Evolutionary conservation across 2,113 vertebrate species (phyloP).

Genomic region (Gambusia affinis): DNA sequence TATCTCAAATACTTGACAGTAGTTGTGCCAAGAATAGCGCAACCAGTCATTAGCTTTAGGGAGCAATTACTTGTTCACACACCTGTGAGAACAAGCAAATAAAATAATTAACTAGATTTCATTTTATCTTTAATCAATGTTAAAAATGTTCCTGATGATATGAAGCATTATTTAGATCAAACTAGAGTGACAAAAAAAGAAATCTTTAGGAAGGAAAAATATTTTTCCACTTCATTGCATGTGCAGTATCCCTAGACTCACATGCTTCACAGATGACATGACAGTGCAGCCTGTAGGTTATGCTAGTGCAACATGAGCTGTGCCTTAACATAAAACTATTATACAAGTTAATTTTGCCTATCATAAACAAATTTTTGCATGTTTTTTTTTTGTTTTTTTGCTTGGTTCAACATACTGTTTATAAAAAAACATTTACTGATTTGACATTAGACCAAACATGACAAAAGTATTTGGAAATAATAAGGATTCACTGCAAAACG

Average conservation of each 20-base stretch:
- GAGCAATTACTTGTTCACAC: neutral
- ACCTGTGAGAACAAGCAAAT: neutral
- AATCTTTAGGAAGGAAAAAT: too few relatives aligned
- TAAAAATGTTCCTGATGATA: neutral
- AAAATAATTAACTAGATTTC: neutral
- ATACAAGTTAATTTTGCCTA: neutral
- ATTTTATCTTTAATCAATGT: neutral
- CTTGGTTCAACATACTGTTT: neutral
- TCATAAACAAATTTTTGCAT: neutral
- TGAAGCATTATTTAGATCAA: neutral
- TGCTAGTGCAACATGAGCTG: neutral
- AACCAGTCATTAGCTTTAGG: neutral
- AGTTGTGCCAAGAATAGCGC: neutral
- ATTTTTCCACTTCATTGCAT: too few relatives aligned
- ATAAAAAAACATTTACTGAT: neutral
- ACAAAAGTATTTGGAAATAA: neutral
- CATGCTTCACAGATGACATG: neutral
- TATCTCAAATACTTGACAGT: neutral
- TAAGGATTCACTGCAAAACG: neutral
- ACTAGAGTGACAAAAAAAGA: neutral
- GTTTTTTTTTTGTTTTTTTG: neutral
- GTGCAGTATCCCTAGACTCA: too few relatives aligned
- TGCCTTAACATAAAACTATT: neutral
- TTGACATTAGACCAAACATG: neutral
- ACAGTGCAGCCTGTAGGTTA: neutral